A percentile compares a stretch with the other conserved stretches of the same genome.
Evolutionary conservation across 2,113 vertebrate genomes (phyloP).

Genomic region (chimpanzee (Pan troglodytes)): DNA sequence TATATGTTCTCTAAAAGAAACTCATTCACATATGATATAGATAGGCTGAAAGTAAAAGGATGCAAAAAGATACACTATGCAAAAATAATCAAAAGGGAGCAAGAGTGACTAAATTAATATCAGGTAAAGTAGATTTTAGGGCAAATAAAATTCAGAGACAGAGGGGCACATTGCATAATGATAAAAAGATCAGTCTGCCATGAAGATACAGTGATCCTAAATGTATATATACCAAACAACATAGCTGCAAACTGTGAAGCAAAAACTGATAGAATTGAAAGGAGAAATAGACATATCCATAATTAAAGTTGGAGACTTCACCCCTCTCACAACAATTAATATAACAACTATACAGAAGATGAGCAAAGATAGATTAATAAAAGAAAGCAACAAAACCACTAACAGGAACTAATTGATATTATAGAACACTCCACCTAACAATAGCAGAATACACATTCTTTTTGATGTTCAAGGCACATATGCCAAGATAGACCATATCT

Average conservation of each 20-base stretch:
- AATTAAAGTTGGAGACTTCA: background rate
- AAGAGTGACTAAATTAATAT: background rate
- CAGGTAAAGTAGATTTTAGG: background rate
- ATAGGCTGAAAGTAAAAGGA: constrained; percentile 7
- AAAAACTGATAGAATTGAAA: background rate
- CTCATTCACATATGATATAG: background rate
- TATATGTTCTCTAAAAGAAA: background rate
- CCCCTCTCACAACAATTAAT: background rate
- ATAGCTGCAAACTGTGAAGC: background rate
- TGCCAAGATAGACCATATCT: background rate
- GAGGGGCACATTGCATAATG: background rate
- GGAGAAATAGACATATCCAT: background rate
- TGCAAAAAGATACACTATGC: background rate
- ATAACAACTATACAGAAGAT: background rate
- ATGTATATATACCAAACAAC: background rate
- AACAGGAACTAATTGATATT: background rate
- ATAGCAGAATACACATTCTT: background rate
- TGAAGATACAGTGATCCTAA: background rate
- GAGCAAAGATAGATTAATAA: background rate
- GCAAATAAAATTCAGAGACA: background rate
- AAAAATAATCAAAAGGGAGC: background rate
- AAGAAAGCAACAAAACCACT: background rate
- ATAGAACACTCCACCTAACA: background rate
- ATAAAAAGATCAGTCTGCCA: background rate
- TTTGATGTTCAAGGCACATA: background rate